Evolutionary conservation across 2,113 vertebrate species (phyloP), one percentile per base, ranked within the genome.

Genomic region (Ranitomeya imitator): DNA sequence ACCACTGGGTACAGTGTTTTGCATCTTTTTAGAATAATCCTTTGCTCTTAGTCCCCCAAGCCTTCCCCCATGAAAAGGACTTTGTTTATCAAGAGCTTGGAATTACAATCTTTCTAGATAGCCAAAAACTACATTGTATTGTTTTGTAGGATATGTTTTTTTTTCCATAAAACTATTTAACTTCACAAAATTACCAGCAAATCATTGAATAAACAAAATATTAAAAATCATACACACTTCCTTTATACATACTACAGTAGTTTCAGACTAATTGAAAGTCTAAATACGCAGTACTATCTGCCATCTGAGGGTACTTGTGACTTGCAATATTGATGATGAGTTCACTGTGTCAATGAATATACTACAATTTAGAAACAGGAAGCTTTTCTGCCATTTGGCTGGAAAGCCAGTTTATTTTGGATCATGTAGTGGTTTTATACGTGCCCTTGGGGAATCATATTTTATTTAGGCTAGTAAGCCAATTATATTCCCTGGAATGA

Each of bases 331-430:
- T 71, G 51, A 87, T 80, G 77, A 52, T 16, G 9, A n/a, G 7
- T 2, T 12, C n/a, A 51, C 51, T 21, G 74, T 7, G 21, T 65
- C 61, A 21, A 8, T 86, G 85, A 86, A 86, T 87, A 78, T n/a
- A 87, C 63, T 55, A 79, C 86, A 71, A 73, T 86, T 51, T 69
- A 14, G 73, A 80, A 80, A 57, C 60, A 86, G 85, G 76, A 86
- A 87, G 54, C 37, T 6, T 11, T 23, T 71, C 63, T 79, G 63
- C 59, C 76, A 67, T 86, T 86, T 19, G 63, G 76, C 85, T 60
- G 54, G 74, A 26, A 65, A 55, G 37, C 19, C 77, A 26, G 78
- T 80, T 87, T 87, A 76, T 80, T 87, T 87, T 87, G 86, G 86
- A 87, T 54, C 51, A 61, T 65, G 59, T 51, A 9, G n/a, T 80